Evolutionary conservation across 1,140 invertebrate species (phyloP).

Genomic region (Caenorhabditis brenneri): DNA sequence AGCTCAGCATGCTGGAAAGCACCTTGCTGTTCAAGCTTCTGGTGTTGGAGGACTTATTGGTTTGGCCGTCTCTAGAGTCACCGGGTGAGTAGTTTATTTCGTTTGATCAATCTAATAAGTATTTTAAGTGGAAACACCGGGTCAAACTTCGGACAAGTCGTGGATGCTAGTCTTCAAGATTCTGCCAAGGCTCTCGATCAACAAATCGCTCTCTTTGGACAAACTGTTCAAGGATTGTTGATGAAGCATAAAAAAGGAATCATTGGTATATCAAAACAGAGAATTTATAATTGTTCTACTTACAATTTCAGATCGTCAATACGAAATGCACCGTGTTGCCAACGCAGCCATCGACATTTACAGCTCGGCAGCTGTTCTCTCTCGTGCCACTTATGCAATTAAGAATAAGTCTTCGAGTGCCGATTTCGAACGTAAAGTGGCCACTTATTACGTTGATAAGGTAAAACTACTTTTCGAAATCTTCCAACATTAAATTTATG

Average conservation of each 20-base stretch:
- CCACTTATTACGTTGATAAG: slow-evolving; percentile 49
- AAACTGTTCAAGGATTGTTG: slow-evolving; percentile 82
- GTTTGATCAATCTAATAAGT: neutral
- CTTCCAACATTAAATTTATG: neutral
- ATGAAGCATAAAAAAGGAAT: slow-evolving; percentile 87
- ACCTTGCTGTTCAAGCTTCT: slow-evolving; percentile 63
- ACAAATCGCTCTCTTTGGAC: slow-evolving; percentile 83
- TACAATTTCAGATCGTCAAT: slow-evolving; percentile 78
- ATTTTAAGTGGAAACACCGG: slow-evolving; percentile 57
- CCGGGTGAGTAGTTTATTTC: slow-evolving; percentile 4
- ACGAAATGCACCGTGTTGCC: slow-evolving; percentile 80
- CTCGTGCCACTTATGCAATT: slow-evolving; percentile 75
- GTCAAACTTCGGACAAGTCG: slow-evolving; percentile 55
- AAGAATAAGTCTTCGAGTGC: slow-evolving; percentile 39
- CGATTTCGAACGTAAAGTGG: slow-evolving; percentile 43
- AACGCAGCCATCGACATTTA: slow-evolving; percentile 82
- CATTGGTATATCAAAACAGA: no score
- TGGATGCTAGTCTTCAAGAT: slow-evolving; percentile 61
- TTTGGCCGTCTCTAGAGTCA: slow-evolving; percentile 56
- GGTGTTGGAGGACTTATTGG: slow-evolving; percentile 59
- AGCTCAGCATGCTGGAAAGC: slow-evolving; percentile 71
- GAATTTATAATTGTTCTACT: no score
- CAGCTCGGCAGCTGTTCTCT: slow-evolving; percentile 80
- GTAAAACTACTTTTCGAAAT: slow-evolving; percentile 8
- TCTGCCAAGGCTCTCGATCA: slow-evolving; percentile 71